Conservation (phyloP, 2,113 vertebrate genomes). For the Heterochromis multidens region DNA sequence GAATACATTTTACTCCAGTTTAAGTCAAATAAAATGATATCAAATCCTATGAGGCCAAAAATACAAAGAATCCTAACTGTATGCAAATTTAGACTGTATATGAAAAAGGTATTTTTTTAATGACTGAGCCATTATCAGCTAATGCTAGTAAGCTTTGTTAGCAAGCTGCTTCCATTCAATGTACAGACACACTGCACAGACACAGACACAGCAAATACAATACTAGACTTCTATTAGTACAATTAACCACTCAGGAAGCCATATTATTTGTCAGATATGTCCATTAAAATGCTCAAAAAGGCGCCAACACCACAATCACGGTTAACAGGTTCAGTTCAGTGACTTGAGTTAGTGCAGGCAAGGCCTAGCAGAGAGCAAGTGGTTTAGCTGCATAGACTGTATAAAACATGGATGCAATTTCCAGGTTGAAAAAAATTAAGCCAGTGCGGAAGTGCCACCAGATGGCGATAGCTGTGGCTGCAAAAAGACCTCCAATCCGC, state of each 20-base stretch:
- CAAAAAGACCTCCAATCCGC: neutral
- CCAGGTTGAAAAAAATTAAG: too few relatives aligned
- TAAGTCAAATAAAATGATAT: neutral
- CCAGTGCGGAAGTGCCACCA: neutral
- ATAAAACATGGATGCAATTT: neutral
- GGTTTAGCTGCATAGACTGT: neutral
- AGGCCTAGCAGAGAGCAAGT: neutral
- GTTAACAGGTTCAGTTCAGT: neutral
- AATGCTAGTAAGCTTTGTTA: neutral
- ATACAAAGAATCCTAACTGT: fast-evolving
- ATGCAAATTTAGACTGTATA: neutral
- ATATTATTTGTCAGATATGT: neutral
- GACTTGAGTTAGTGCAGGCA: neutral
- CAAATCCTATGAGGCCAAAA: neutral
- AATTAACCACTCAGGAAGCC: neutral
- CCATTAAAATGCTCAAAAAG: neutral
- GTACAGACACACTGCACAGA: neutral
- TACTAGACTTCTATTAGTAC: neutral
- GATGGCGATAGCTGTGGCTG: fast-evolving
- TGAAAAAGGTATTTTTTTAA: neutral
- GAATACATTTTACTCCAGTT: neutral
- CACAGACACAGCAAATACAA: neutral
- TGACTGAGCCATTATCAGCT: too few relatives aligned
- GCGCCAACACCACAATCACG: neutral
- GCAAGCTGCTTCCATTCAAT: neutral